A percentile compares a stretch with the other conserved stretches of the same genome.
Conservation (phyloP, 2,888 invertebrate species). For the Hypomecis atomaria region DNA sequence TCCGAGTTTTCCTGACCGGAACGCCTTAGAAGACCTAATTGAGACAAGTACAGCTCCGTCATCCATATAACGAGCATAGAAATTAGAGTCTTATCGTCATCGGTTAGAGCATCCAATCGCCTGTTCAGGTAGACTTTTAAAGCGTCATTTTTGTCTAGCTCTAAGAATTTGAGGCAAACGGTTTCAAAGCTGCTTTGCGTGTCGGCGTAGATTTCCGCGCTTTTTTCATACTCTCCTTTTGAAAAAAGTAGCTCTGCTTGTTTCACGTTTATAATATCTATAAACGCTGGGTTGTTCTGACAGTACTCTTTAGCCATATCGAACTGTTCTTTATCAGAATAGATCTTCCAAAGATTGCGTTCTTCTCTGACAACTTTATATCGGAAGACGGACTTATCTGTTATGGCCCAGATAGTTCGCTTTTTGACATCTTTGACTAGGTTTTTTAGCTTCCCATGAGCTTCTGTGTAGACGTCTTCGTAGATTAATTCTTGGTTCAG, state of each 20-base stretch:
- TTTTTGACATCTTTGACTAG: constrained; percentile 92
- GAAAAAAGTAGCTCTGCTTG: constrained; percentile 95
- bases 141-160: constrained; percentile 92
- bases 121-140: constrained; percentile 94
- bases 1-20: constrained; percentile 69
- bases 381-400: constrained; percentile 93
- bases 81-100: constrained; percentile 93
- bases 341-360: constrained; percentile 94
- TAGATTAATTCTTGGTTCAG: constrained; percentile 94
- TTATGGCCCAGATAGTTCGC: constrained; percentile 93
- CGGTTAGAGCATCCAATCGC: constrained; percentile 89
- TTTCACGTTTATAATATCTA: constrained; percentile 93
- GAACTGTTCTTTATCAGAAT: constrained; percentile 93
- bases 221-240: constrained; percentile 90
- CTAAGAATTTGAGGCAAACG: constrained; percentile 95
- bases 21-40: constrained; percentile 90
- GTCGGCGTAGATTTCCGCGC: constrained; percentile 95
- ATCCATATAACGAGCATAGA: constrained; percentile 98
- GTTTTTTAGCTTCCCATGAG: constrained; percentile 91
- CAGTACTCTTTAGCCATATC: constrained; percentile 94
- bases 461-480: constrained; percentile 93
- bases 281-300: constrained; percentile 90
- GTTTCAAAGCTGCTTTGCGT: constrained; percentile 97
- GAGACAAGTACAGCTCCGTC: constrained; percentile 95
- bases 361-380: constrained; percentile 94